Conservation (phyloP, 2,888 invertebrate species). For the Sesia apiformis region DNA sequence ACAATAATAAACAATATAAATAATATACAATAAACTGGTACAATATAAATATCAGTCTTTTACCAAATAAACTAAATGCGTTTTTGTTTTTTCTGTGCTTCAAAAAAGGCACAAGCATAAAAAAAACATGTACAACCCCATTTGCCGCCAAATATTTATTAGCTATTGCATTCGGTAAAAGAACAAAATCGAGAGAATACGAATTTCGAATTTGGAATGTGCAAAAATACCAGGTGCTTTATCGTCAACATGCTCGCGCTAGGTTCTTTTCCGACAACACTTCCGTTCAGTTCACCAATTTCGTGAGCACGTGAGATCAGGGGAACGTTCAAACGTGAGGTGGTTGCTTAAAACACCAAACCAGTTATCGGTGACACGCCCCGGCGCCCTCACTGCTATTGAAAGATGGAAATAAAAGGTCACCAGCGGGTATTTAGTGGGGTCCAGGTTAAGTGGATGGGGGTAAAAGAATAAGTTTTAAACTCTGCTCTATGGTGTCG, state of each 20-base stretch:
- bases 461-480: constrained; percentile 36
- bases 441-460: constrained; percentile 13
- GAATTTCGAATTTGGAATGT: constrained; percentile 12
- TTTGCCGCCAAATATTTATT: neutral
- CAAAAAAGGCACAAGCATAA: no score
- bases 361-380: constrained; percentile 17
- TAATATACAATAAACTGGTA: no score
- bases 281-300: constrained; percentile 39
- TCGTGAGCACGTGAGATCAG: constrained; percentile 41
- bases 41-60: no score
- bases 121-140: no score
- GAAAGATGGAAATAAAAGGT: neutral
- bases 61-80: no score
- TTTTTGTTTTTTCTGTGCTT: no score
- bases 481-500: constrained; percentile 29
- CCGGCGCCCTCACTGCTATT: constrained; percentile 4
- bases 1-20: no score
- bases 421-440: constrained; percentile 2
- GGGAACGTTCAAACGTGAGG: constrained; percentile 35
- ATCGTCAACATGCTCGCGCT: constrained; percentile 19
- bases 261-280: constrained; percentile 27
- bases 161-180: constrained; percentile 1
- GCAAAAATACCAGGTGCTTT: constrained; percentile 20
- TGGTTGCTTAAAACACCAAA: constrained; percentile 21
- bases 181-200: constrained; percentile 7